Evolutionary conservation across 2,888 invertebrate genomes (phyloP), one percentile per base, ranked within the genome.

Genomic region (Acleris laterana): DNA sequence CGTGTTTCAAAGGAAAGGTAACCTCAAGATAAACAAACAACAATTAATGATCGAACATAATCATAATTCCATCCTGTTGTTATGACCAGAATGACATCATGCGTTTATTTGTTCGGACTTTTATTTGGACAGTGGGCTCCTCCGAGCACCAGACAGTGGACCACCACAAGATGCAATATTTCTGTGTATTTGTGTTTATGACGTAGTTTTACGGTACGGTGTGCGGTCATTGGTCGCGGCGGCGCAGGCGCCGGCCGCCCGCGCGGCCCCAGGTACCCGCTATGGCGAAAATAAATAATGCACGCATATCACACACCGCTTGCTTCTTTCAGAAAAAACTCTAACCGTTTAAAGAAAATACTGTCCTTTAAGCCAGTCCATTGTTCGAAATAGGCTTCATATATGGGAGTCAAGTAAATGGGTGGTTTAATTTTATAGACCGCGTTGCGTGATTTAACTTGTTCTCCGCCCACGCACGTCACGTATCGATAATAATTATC

Each of bases 281-380:
- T 78, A 78, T 82, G 79, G 88, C 87, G 83, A 85, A 88, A 85
- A 89, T 88, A 88, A 85, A 89, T 88, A 87, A 85, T 85, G 83
- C 87, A 85, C 72, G 73, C 75, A 72, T 71, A 75, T 73, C 72
- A 72, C 68, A 70, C 68, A 50, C 53, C 79, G 78, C 75, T 73
- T 73, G 73, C 69, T 71, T 73, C 74, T 76, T 83, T 82, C 80
- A 77, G 75, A 70, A 74, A 77, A 55, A 38, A 38, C 38, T 62
- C 53, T 46, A 7, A 17, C 16, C 16, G n/a, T 58, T 51, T 5
- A 20, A 28, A 51, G 50, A 58, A 63, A 63, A 51, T 19, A 58
- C 44, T 4, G 50, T 25, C 20, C 55, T 50, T 51, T 57, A 25
- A n/a, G 56, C 38, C 55, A 32, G 11, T 9, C 56, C 28, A 66